Conservation (phyloP, 2,888 invertebrate species). For the Orchestes rusci region DNA sequence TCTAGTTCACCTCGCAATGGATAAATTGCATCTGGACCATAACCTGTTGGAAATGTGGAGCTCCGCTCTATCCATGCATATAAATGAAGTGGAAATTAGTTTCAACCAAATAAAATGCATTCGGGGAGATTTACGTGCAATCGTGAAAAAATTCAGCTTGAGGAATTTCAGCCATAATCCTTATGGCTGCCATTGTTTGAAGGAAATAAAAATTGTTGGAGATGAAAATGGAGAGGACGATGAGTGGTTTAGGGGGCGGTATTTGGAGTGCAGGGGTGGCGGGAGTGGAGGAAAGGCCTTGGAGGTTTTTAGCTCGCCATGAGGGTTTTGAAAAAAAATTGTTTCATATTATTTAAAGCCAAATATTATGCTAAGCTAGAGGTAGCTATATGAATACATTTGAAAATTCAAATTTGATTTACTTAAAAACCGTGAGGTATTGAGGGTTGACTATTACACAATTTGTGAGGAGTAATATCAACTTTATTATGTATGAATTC, state of each 20-base stretch:
- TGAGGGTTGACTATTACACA: too few species aligned
- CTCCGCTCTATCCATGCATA: constrained; percentile 14
- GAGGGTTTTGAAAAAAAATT: too few species aligned
- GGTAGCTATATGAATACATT: too few species aligned
- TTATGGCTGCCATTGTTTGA: constrained; percentile 18
- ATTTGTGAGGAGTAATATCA: too few species aligned
- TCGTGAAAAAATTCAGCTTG: constrained; percentile 17
- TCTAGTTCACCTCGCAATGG: too few species aligned
- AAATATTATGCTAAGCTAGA: too few species aligned
- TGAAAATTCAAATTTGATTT: too few species aligned
- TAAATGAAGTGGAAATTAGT: constrained; percentile 20
- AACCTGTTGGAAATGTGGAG: constrained; percentile 16
- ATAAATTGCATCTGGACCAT: constrained; percentile 21
- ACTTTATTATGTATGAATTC: too few species aligned
- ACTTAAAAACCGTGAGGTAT: too few species aligned
- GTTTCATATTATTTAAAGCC: too few species aligned
- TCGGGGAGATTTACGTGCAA: constrained; percentile 10
- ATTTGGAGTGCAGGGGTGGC: constrained; percentile 18
- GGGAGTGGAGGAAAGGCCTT: too few species aligned
- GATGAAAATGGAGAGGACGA: constrained; percentile 8
- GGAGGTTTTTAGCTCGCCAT: too few species aligned
- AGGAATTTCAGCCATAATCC: constrained; percentile 19
- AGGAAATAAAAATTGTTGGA: constrained; percentile 18
- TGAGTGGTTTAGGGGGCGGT: constrained; percentile 17
- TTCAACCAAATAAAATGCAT: constrained; percentile 18